Conservation (phyloP, 2,797 vertebrate genomes). For the Sebastes steindachneri region DNA sequence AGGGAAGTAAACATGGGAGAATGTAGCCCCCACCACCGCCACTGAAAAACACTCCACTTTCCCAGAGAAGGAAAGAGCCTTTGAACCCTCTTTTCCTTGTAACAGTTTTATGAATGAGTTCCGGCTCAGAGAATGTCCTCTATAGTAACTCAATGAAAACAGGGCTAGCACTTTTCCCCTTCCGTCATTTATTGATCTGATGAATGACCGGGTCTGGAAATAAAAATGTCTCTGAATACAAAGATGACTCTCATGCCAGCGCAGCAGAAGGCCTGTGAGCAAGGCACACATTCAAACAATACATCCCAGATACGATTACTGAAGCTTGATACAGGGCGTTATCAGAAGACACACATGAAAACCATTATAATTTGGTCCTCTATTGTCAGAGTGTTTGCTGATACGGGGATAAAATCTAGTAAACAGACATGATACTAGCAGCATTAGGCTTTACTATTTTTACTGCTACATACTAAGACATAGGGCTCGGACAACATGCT, state of each 20-base stretch:
- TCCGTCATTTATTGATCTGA: conserved; percentile 47
- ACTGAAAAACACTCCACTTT: conserved; percentile 53
- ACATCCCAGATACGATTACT: conserved; percentile 47
- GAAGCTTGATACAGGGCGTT: conserved; percentile 28
- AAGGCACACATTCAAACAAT: conserved; percentile 48
- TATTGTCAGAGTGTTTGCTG: background rate
- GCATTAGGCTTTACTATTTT: conserved; percentile 1
- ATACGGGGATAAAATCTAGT: background rate
- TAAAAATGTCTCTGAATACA: conserved; percentile 27
- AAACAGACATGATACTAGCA: background rate
- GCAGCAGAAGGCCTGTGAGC: conserved; percentile 31
- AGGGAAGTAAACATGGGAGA: conserved; percentile 71
- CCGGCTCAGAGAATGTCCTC: conserved; percentile 57
- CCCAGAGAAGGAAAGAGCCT: conserved; percentile 56
- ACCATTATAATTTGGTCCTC: background rate
- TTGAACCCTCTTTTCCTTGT: conserved; percentile 36
- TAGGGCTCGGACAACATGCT: too few species aligned
- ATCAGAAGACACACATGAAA: conserved; percentile 23
- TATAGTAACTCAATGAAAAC: conserved; percentile 55
- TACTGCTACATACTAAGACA: background rate
- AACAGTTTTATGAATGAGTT: conserved; percentile 71
- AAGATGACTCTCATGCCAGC: conserved; percentile 26
- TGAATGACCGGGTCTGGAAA: conserved; percentile 46
- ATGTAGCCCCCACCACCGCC: conserved; percentile 46
- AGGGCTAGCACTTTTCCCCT: conserved; percentile 26